Percentiles rank a stretch among this genome's conserved stretches.
Evolutionary conservation across 2,113 vertebrate species (phyloP).

Genomic region (Xyliphius kryptos): DNA sequence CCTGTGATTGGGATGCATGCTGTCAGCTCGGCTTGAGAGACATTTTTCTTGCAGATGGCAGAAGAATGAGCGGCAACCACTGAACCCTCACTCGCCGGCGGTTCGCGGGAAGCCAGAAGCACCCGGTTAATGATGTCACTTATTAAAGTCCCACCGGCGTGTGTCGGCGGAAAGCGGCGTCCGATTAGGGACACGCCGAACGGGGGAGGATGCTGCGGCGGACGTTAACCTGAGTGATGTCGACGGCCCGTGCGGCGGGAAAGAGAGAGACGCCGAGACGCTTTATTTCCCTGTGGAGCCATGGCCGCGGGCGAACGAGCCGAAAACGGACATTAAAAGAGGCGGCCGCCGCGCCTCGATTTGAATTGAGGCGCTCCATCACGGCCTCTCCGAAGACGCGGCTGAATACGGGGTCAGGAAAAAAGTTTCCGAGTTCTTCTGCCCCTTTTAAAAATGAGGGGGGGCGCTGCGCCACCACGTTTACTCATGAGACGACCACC

Average conservation of each 20-base stretch:
- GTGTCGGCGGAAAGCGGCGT: too few species aligned
- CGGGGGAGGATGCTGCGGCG: background rate
- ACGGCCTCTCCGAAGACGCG: too few species aligned
- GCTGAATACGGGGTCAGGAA: too few species aligned
- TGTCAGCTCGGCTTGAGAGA: conserved; percentile 28
- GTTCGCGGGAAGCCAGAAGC: conserved; percentile 11
- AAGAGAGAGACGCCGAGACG: conserved; percentile 4
- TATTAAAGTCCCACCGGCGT: background rate
- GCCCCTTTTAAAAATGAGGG: too few species aligned
- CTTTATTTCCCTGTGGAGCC: conserved; percentile 35
- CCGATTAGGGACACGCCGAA: background rate
- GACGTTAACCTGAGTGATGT: conserved; percentile 26
- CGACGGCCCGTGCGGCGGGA: background rate
- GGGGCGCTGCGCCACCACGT: too few species aligned
- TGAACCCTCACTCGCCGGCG: conserved; percentile 2
- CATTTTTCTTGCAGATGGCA: conserved; percentile 12
- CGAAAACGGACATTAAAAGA: conserved; percentile 27
- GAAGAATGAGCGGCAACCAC: background rate
- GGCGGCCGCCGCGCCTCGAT: conserved; percentile 5
- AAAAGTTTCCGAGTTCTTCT: too few species aligned
- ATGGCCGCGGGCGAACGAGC: conserved; percentile 12
- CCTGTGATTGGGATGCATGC: conserved; percentile 27
- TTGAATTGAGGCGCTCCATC: conserved; percentile 19
- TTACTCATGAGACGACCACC: too few species aligned
- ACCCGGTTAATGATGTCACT: conserved; percentile 22